phyloP scores from a whole-genome alignment of 2,797 vertebrate genomes.

The Paratrypauchen microcephalus region DNA sequence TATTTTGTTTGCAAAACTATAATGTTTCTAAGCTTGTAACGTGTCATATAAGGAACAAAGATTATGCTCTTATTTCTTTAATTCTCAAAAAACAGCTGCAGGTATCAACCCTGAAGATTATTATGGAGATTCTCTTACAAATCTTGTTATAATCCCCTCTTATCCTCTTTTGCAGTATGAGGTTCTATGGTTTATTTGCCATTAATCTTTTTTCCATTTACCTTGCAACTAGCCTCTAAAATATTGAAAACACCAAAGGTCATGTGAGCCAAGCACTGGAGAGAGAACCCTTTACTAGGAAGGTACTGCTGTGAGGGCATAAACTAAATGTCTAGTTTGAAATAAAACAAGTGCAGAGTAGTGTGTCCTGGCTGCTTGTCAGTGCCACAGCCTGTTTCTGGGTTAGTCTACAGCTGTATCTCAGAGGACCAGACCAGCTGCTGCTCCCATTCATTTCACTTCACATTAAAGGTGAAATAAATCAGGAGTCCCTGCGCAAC shows the following conservation, averaged over 20 bases:
- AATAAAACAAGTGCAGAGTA: slow-evolving; percentile 53
- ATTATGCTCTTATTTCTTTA: slow-evolving; percentile 25
- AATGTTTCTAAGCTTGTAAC: slow-evolving; percentile 7
- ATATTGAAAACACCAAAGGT: slow-evolving; percentile 43
- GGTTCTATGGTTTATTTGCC: slow-evolving; percentile 66
- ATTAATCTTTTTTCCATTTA: slow-evolving; percentile 68
- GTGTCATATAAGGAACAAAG: slow-evolving; percentile 24
- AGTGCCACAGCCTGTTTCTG: slow-evolving; percentile 62
- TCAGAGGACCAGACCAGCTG: slow-evolving; percentile 75
- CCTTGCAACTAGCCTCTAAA: slow-evolving; percentile 45
- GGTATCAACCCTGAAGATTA: slow-evolving; percentile 64
- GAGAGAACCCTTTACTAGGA: slow-evolving; percentile 24
- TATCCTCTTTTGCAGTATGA: slow-evolving; percentile 64
- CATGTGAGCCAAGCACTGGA: slow-evolving; percentile 20
- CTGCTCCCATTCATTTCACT: slow-evolving; percentile 80
- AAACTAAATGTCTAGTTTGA: slow-evolving; percentile 34
- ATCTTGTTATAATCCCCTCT: slow-evolving; percentile 71
- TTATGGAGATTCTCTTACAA: slow-evolving; percentile 70
- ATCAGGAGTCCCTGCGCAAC: slow-evolving; percentile 72
- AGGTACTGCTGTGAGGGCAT: slow-evolving; percentile 27
- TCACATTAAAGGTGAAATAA: slow-evolving; percentile 80
- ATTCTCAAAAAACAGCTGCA: slow-evolving; percentile 48
- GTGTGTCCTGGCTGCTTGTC: slow-evolving; percentile 45
- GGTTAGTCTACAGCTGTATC: slow-evolving; percentile 72
- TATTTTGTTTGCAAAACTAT: background rate